Base-by-base conservation (phyloP, 2,797 vertebrate species). In the Trachops cirrhosus region DNA sequence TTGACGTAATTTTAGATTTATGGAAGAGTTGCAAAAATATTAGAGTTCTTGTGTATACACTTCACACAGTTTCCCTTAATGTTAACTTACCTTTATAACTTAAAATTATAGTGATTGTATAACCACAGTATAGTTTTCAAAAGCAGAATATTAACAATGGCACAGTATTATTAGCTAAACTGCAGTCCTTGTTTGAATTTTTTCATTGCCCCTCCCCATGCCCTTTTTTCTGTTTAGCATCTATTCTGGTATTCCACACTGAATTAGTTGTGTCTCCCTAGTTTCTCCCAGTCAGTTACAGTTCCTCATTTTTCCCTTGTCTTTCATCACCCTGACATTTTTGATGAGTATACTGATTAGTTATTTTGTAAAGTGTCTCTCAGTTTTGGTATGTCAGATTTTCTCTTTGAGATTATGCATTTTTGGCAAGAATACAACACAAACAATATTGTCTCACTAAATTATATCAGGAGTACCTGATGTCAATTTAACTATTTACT, bases 301-400 rank as follows among this genome's bases (percentile, higher is more conserved):
- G 21, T 46, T 91, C 26, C 32, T 94, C 9, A 86, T 59, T 91
- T 50, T 91, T 91, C 57, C n/a, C n/a, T 86, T 96, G 11, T 59
- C 48, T 94, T 94, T 95, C 48, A 70, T 86, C 59, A 91, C 73
- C 64, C 93, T 89, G 68, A 54, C 57, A 34, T 52, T 87, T 95
- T 92, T 87, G 54, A 80, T 96, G 91, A 86, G 26, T 86, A 24
- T 84, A 32, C 59, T 71, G 14, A 75, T 90, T 39, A 78, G 16
- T 92, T 93, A 59, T 84, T 96, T 90, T 90, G 34, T 93, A 78
- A 96, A 94, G 87, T 95, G 46, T 78, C 18, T 75, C 79, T 96
- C 19, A 83, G 1, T 90, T 87, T 95, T 90, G 44, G 19, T 87
- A 32, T 84, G n/a, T 95, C 46, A 77, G 77, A 87, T 41, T 84